These are phyloP conservation scores for Sarcophaga subvicina DNA, from an alignment of 2,888 invertebrate species.

Conservation along the genomic window DNA sequence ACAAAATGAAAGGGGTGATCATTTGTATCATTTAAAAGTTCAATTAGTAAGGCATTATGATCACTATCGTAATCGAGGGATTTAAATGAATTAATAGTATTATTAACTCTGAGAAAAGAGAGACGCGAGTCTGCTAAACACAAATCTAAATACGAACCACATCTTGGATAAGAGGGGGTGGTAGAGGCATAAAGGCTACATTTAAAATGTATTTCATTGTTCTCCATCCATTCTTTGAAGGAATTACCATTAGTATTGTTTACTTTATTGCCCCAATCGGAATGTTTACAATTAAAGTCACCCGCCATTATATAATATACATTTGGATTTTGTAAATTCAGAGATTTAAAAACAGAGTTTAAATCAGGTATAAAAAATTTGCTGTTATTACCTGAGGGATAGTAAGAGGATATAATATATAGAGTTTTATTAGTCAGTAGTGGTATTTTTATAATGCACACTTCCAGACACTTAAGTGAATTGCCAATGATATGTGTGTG, in stretches of 20 bases:
- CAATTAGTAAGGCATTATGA: constrained; percentile 16
- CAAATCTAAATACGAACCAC: constrained; percentile 50
- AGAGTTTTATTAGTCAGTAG: background rate
- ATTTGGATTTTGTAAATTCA: constrained; percentile 44
- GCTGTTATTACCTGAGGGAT: constrained; percentile 40
- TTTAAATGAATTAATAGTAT: background rate
- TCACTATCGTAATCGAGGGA: constrained; percentile 31
- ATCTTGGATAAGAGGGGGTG: constrained; percentile 43
- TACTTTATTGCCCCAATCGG: constrained; percentile 44
- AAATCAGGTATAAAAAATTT: no score
- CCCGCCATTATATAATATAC: constrained; percentile 31
- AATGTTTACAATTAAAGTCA: constrained; percentile 32
- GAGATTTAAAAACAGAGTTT: background rate
- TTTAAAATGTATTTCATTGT: constrained; percentile 40
- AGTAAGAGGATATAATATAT: constrained; percentile 31
- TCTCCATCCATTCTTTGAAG: constrained; percentile 15
- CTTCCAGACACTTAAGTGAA: constrained; percentile 13
- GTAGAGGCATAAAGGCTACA: constrained; percentile 51
- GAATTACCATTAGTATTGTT: constrained; percentile 38
- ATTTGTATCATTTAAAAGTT: constrained; percentile 36
- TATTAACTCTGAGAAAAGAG: background rate
- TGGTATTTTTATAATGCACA: constrained; percentile 16
- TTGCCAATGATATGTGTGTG: background rate
- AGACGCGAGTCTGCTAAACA: constrained; percentile 45
- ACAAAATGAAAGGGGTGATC: constrained; percentile 33